phyloP scores from a whole-genome alignment of 2,797 vertebrate genomes.

The Lutjanus campechanus region DNA sequence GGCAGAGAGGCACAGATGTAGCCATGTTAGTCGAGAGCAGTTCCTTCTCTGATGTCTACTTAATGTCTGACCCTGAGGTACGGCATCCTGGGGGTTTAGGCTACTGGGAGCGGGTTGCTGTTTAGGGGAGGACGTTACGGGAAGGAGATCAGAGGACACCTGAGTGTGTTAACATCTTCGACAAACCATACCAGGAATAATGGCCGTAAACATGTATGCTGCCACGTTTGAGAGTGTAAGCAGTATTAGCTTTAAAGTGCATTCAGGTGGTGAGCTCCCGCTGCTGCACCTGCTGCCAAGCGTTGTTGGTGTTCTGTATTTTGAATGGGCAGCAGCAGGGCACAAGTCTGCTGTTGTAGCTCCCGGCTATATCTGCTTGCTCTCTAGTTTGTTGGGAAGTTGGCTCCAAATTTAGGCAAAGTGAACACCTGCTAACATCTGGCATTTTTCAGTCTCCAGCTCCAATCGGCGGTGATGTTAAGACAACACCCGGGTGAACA shows the following conservation, averaged over 20 bases:
- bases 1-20: slow-evolving; percentile 45
- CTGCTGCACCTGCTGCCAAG: background rate
- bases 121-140: slow-evolving; percentile 11
- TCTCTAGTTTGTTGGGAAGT: no score
- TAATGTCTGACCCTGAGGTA: slow-evolving; percentile 46
- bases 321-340: slow-evolving; percentile 18
- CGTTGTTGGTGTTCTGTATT: slow-evolving; percentile 5
- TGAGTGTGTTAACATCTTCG: slow-evolving; percentile 27
- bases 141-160: slow-evolving; percentile 27
- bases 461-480: no score
- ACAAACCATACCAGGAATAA: background rate
- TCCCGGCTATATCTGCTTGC: background rate
- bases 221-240: background rate
- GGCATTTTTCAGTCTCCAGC: no score
- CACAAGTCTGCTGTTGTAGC: background rate
- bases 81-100: background rate
- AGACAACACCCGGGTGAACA: no score
- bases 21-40: slow-evolving; percentile 28
- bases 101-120: slow-evolving; percentile 1
- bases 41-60: slow-evolving; percentile 49
- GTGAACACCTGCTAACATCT: no score
- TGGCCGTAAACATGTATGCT: background rate
- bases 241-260: background rate
- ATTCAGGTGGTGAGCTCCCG: background rate
- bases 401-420: no score